Evolutionary conservation across 2,113 vertebrate genomes (phyloP).

Genomic region (Sander vitreus): DNA sequence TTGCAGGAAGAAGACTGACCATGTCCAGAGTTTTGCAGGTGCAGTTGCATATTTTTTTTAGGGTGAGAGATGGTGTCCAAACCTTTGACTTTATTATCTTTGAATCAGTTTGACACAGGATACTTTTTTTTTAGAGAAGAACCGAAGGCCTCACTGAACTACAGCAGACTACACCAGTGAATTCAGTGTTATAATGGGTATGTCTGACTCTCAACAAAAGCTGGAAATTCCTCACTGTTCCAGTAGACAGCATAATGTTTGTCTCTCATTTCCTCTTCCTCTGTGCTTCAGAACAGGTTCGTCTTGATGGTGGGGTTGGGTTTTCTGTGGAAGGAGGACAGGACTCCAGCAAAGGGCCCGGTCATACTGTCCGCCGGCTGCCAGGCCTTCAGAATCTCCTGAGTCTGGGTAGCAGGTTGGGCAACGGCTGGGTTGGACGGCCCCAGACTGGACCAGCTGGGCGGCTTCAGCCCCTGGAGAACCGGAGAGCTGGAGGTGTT

Average conservation of each 20-base stretch:
- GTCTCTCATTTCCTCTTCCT: slow-evolving; percentile 6
- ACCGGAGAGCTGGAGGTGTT: slow-evolving; percentile 85
- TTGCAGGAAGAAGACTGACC: slow-evolving; percentile 15
- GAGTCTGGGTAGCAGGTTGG: slow-evolving; percentile 80
- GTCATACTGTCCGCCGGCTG: slow-evolving; percentile 92
- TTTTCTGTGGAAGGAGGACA: slow-evolving; percentile 96
- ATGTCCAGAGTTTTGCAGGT: slow-evolving; percentile 27
- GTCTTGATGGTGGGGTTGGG: slow-evolving; percentile 90
- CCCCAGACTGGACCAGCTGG: slow-evolving; percentile 89
- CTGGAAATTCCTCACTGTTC: slow-evolving; percentile 38
- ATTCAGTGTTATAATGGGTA: slow-evolving; percentile 29
- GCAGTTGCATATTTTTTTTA: slow-evolving; percentile 49
- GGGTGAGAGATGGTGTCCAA: slow-evolving; percentile 7
- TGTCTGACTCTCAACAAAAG: slow-evolving; percentile 46
- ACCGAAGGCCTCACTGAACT: slow-evolving; percentile 24
- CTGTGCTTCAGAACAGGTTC: slow-evolving; percentile 92
- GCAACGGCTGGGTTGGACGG: slow-evolving; percentile 85
- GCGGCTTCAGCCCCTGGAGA: slow-evolving; percentile 89
- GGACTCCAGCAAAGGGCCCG: slow-evolving; percentile 94
- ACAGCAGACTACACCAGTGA: slow-evolving; percentile 37
- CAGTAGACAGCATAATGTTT: slow-evolving; percentile 39
- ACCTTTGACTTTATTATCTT: slow-evolving; percentile 47
- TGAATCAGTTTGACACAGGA: slow-evolving; percentile 17
- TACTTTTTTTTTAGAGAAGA: slow-evolving; percentile 22
- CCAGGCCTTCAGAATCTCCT: slow-evolving; percentile 95